Base-by-base conservation (phyloP, 2,888 invertebrate genomes). In the Stenodera caucasica region DNA sequence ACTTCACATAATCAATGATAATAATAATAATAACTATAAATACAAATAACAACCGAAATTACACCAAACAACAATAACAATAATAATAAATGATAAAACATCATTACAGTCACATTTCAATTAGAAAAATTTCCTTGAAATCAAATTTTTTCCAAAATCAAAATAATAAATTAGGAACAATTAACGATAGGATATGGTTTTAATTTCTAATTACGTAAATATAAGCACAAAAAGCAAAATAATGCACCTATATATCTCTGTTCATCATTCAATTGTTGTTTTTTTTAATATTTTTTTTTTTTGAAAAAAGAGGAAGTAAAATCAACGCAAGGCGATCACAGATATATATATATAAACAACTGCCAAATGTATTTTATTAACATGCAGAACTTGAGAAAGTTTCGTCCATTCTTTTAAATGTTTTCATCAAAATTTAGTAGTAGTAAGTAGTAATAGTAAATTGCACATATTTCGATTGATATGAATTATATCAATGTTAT, bases 391-490 rank as follows among this genome's bases (percentile, higher is more conserved):
- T 77, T 76, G 75, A 75, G 75, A 76, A 76, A 73, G 73, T 73
- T 74, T 73, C n/a, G 33, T 33, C 33, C 33, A 33, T 33, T 33
- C 33, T 33, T 33, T 33, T 33, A n/a, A n/a, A n/a, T n/a, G 11
- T 12, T 33, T 33, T 33, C 1, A 0, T 33, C n/a, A 33, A 33
- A 12, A n/a, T 33, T 33, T 30, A 8, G 30, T 30, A 1, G 7
- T 73, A n/a, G n/a, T n/a, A n/a, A n/a, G n/a, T n/a, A n/a, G n/a
- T n/a, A n/a, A 75, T 70, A 75, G 70, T 76, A 80, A 80, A 80
- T 79, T 79, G 80, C 79, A 80, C 79, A 80, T 77, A n/a, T n/a
- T 79, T 79, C 78, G 77, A 75, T 80, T 80, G 80, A 80, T 80
- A 80, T 80, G 80, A 79, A 77, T 78, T 78, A 80, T 80, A 80